Conservation (phyloP, 2,113 vertebrate genomes). For the Hydrolagus affinis region DNA sequence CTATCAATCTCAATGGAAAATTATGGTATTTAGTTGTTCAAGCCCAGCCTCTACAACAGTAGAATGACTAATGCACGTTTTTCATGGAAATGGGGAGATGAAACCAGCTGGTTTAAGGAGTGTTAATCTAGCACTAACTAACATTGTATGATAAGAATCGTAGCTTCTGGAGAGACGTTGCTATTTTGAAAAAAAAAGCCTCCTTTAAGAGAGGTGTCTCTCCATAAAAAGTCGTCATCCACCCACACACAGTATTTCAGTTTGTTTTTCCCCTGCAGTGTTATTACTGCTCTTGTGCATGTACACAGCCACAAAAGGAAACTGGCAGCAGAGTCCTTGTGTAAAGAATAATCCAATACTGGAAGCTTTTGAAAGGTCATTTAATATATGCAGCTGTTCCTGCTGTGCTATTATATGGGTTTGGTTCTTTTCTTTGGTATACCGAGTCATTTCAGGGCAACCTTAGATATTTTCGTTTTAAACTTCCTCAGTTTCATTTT, state of each 20-base stretch:
- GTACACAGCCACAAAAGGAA: background rate
- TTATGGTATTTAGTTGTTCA: too few species aligned
- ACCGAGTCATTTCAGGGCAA: background rate
- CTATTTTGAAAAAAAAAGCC: too few species aligned
- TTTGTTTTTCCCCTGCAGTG: slow-evolving; percentile 6
- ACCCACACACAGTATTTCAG: slow-evolving; percentile 1
- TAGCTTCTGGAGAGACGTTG: too few species aligned
- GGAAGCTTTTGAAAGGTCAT: background rate
- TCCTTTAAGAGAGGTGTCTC: background rate
- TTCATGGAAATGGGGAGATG: too few species aligned
- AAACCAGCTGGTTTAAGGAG: too few species aligned
- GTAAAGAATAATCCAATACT: background rate
- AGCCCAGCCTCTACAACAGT: too few species aligned
- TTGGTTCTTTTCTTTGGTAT: background rate
- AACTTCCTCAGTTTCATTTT: background rate
- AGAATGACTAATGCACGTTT: too few species aligned
- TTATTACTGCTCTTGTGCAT: background rate
- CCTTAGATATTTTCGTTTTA: background rate
- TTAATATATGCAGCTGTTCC: background rate
- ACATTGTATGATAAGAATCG: too few species aligned
- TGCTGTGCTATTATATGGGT: background rate
- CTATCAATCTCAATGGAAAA: too few species aligned
- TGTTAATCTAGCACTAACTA: too few species aligned
- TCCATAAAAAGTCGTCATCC: background rate
- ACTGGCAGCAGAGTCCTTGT: background rate